These are phyloP conservation scores for Verasper variegatus DNA, from an alignment of 2,113 vertebrate genomes.

Conservation along the genomic window DNA sequence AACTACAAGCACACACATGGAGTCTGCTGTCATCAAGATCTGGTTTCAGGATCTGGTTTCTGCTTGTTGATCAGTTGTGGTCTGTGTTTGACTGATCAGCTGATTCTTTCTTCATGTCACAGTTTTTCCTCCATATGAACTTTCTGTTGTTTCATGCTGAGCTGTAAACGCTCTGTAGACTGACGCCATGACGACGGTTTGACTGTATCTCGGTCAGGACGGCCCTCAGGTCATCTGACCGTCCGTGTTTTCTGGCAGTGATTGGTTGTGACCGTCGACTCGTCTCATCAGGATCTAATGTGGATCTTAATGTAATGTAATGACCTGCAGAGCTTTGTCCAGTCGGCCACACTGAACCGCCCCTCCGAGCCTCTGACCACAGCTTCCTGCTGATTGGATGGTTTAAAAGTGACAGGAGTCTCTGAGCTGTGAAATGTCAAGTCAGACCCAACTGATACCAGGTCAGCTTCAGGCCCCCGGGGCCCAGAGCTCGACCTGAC, in stretches of 20 bases:
- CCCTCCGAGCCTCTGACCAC: constrained; percentile 21
- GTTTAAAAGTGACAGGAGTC: constrained; percentile 28
- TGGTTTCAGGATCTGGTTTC: background rate
- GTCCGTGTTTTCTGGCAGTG: too few species aligned
- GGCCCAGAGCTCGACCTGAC: constrained; percentile 24
- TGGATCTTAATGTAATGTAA: constrained; percentile 77
- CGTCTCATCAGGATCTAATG: constrained; percentile 32
- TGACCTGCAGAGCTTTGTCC: constrained; percentile 58
- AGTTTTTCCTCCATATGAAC: too few species aligned
- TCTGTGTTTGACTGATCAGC: too few species aligned
- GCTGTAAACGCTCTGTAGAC: too few species aligned
- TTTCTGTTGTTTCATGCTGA: too few species aligned
- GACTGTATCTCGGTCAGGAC: too few species aligned
- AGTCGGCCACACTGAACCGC: constrained; percentile 17
- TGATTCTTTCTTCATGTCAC: too few species aligned
- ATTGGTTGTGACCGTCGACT: too few species aligned
- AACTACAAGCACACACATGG: too few species aligned
- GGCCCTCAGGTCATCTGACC: constrained; percentile 28
- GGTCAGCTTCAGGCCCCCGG: constrained; percentile 39
- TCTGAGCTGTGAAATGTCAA: constrained; percentile 12
- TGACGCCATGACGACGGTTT: background rate
- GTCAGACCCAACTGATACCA: constrained; percentile 11
- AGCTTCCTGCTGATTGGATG: constrained; percentile 37
- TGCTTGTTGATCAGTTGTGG: background rate
- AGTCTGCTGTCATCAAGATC: too few species aligned